A percentile compares a stretch with the other conserved stretches of the same genome.
phyloP scores from a whole-genome alignment of 1,140 invertebrate species.

The Drosophila kikkawai region DNA sequence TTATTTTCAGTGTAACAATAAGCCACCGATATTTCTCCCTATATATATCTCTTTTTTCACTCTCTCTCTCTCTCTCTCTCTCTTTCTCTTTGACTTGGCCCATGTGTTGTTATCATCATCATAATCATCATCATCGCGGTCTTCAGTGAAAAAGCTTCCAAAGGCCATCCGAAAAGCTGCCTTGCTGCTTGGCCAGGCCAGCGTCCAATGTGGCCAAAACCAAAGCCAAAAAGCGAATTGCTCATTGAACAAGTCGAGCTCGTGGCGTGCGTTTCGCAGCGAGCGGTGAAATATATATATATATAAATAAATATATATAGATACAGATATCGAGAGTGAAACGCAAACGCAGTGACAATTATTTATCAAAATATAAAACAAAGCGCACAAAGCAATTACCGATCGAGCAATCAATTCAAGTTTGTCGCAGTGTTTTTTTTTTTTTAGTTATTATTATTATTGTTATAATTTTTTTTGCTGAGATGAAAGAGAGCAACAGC shows the following conservation, averaged over 20 bases:
- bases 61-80: conserved; percentile 21
- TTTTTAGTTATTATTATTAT: conserved; percentile 23
- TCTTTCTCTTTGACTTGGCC: conserved; percentile 2
- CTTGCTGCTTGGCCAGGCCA: conserved; percentile 20
- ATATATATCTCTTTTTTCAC: neutral
- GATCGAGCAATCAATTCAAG: conserved; percentile 18
- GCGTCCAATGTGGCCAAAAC: conserved; percentile 40
- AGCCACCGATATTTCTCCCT: conserved; percentile 25
- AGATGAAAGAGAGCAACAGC: conserved; percentile 34
- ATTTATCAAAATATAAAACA: conserved; percentile 2
- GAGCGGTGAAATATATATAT: conserved; percentile 25
- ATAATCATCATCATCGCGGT: conserved; percentile 4
- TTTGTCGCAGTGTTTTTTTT: conserved; percentile 22
- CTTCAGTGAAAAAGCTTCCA: conserved; percentile 34
- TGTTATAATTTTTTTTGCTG: conserved; percentile 33
- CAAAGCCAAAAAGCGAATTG: conserved; percentile 53
- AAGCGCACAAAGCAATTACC: conserved; percentile 7
- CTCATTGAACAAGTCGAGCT: conserved; percentile 78
- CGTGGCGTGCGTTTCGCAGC: conserved; percentile 76
- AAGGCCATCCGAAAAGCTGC: conserved; percentile 39
- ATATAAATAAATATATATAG: neutral
- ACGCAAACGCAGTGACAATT: conserved; percentile 29
- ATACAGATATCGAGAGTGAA: conserved; percentile 30
- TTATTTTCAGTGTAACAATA: conserved; percentile 14
- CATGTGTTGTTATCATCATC: conserved; percentile 24